Evolutionary conservation across 2,113 vertebrate genomes (phyloP).

Genomic region (Rhynchopsitta pachyrhyncha): DNA sequence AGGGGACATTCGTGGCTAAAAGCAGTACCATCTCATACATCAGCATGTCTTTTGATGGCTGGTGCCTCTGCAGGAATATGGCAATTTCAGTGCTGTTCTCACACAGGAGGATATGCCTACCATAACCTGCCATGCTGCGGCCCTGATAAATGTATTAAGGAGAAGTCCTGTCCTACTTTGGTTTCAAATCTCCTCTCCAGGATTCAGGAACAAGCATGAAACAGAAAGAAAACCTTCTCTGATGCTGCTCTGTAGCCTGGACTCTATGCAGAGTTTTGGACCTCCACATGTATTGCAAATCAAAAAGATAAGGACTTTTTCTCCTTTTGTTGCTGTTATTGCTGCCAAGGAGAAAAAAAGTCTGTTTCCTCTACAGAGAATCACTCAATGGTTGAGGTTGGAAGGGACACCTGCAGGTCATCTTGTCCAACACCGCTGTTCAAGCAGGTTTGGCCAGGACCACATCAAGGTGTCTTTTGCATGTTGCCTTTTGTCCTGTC

Average conservation of each 20-base stretch:
- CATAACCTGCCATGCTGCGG: background rate
- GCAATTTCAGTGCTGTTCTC: background rate
- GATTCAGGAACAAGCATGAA: background rate
- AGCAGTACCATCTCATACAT: background rate
- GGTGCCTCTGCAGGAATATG: background rate
- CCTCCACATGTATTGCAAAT: background rate
- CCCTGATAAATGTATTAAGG: background rate
- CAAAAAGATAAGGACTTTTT: rapidly evolving
- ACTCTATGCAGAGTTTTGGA: rapidly evolving
- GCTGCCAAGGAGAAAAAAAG: background rate
- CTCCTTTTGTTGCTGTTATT: background rate
- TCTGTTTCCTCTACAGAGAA: background rate
- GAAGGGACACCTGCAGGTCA: background rate
- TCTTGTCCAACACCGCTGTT: background rate
- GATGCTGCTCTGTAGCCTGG: rapidly evolving
- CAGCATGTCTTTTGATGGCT: background rate
- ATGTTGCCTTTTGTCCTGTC: background rate
- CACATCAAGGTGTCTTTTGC: background rate
- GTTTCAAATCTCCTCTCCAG: background rate
- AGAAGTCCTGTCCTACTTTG: background rate
- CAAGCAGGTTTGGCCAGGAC: background rate
- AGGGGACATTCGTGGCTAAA: background rate
- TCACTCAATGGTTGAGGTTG: background rate
- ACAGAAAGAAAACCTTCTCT: background rate
- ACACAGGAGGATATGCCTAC: background rate